Conservation (phyloP, 2,888 invertebrate genomes). For the Chalcis sispes region DNA sequence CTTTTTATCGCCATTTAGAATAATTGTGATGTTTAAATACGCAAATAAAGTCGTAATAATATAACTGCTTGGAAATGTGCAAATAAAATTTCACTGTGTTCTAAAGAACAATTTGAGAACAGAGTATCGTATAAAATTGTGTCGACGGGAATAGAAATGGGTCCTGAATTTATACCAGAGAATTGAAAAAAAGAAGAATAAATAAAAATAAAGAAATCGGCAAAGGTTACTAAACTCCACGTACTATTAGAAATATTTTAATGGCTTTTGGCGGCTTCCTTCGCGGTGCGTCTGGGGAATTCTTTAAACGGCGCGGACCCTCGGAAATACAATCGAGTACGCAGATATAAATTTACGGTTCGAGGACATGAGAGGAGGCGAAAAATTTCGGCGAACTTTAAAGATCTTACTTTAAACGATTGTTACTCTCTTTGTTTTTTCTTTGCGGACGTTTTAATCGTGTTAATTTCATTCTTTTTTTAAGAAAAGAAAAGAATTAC, state of each 20-base stretch:
- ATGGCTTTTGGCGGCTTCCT: constrained; percentile 64
- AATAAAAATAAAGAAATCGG: constrained; percentile 43
- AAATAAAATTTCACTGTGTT: constrained; percentile 15
- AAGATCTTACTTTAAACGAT: background rate
- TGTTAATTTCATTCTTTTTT: constrained; percentile 7
- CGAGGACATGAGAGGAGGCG: background rate
- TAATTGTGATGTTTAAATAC: too few relatives aligned
- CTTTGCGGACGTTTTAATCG: background rate
- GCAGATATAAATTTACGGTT: constrained; percentile 26
- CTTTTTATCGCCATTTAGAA: too few relatives aligned
- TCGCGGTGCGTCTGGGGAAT: constrained; percentile 65
- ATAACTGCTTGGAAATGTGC: background rate
- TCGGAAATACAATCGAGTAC: constrained; percentile 50
- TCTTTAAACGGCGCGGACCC: constrained; percentile 50
- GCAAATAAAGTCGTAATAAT: too few relatives aligned
- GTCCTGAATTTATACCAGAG: too few relatives aligned
- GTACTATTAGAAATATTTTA: constrained; percentile 66
- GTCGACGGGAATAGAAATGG: too few relatives aligned
- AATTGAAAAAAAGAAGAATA: background rate
- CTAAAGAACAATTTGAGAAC: background rate
- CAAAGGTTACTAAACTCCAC: constrained; percentile 49
- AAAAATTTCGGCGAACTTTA: constrained; percentile 20
- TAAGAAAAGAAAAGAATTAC: background rate
- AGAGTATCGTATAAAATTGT: background rate
- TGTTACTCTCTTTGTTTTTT: background rate